Evolutionary conservation across 2,888 invertebrate species (phyloP).

Genomic region (Diaprepes abbreviatus): DNA sequence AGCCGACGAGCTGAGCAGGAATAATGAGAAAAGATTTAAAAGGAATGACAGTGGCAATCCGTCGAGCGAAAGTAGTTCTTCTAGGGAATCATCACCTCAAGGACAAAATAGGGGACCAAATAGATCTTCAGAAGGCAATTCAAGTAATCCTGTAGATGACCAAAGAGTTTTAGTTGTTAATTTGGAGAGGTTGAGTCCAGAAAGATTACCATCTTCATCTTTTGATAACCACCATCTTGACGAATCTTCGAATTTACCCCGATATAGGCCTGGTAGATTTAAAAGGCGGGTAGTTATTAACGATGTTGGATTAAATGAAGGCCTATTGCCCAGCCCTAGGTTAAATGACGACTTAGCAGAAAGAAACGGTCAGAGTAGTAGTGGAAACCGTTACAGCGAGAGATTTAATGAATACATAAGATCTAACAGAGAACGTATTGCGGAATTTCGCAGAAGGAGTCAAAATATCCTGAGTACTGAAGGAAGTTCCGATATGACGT

Average conservation of each 20-base stretch:
- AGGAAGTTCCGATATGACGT: slow-evolving; percentile 25
- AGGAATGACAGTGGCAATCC: slow-evolving; percentile 31
- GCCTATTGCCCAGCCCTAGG: slow-evolving; percentile 4
- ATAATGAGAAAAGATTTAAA: slow-evolving; percentile 48
- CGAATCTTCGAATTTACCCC: not conserved
- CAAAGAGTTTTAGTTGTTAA: slow-evolving; percentile 40
- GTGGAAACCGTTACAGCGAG: slow-evolving; percentile 37
- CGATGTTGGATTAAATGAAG: slow-evolving; percentile 3
- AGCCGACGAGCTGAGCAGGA: slow-evolving; percentile 35
- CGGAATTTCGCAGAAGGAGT: slow-evolving; percentile 37
- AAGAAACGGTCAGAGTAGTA: not conserved
- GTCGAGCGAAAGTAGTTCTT: slow-evolving; percentile 39
- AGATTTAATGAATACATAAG: slow-evolving; percentile 44
- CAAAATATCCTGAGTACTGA: slow-evolving; percentile 14
- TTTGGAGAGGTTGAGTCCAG: slow-evolving; percentile 42
- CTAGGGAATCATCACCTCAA: slow-evolving; percentile 22
- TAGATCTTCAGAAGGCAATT: not conserved
- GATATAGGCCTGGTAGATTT: slow-evolving; percentile 1
- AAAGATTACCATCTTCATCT: slow-evolving; percentile 27
- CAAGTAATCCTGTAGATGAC: not conserved
- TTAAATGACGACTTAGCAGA: not conserved
- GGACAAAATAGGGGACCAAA: not conserved
- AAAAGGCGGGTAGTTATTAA: not conserved
- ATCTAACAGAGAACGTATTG: slow-evolving; percentile 37
- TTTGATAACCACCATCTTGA: not conserved